Evolutionary conservation across 2,797 vertebrate genomes (phyloP).

Genomic region (Tiaroga cobitis): DNA sequence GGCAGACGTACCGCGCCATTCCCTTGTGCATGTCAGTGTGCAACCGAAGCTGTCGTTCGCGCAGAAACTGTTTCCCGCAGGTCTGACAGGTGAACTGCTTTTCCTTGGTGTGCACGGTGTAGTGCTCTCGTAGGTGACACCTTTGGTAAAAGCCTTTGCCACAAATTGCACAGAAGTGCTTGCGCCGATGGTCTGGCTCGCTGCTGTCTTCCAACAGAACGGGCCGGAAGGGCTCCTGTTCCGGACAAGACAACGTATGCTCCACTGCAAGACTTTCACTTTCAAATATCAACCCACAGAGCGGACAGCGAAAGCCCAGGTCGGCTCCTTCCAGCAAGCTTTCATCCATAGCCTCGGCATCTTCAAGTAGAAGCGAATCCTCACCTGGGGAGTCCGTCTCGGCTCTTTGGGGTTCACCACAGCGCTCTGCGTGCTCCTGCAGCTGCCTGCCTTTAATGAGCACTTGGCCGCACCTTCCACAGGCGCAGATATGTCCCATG

Average conservation of each 20-base stretch:
- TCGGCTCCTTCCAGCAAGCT: constrained; percentile 78
- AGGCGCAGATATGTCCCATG: constrained; percentile 96
- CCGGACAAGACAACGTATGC: constrained; percentile 89
- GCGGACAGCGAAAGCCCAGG: constrained; percentile 89
- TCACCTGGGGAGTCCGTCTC: constrained; percentile 86
- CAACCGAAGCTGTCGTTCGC: constrained; percentile 93
- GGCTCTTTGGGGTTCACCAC: constrained; percentile 88
- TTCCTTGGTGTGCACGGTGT: constrained; percentile 98
- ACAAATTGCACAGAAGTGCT: constrained; percentile 97
- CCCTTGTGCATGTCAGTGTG: constrained; percentile 99
- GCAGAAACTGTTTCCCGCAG: constrained; percentile 97
- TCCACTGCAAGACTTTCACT: constrained; percentile 89
- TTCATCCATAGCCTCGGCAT: constrained; percentile 85
- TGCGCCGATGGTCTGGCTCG: constrained; percentile 92
- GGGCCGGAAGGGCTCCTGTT: constrained; percentile 89
- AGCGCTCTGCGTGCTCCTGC: constrained; percentile 94
- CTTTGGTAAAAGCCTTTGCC: constrained; percentile 98
- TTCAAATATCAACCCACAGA: constrained; percentile 91
- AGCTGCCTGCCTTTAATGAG: constrained; percentile 95
- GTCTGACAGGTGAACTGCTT: constrained; percentile 98
- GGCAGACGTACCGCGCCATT: constrained; percentile 97
- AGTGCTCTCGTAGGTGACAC: constrained; percentile 97
- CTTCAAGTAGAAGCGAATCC: constrained; percentile 77
- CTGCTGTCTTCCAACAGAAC: constrained; percentile 81
- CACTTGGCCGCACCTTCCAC: constrained; percentile 94